These are phyloP conservation scores for Mastacembelus armatus DNA, from an alignment of 2,797 vertebrate genomes.

Conservation along the genomic window DNA sequence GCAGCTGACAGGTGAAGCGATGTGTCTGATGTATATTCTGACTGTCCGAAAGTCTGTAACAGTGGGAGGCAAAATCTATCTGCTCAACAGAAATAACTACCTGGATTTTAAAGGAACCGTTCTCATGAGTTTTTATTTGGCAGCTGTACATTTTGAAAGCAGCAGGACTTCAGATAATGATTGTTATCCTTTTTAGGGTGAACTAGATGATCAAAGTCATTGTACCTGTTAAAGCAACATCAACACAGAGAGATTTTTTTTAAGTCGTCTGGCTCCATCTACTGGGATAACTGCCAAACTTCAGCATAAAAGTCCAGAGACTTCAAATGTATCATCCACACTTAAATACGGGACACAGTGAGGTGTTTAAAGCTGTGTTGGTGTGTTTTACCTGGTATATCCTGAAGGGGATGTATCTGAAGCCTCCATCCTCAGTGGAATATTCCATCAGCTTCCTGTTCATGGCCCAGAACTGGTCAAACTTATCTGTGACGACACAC, in stretches of 20 bases:
- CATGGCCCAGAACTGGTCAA: slow-evolving; percentile 99
- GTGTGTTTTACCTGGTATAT: slow-evolving; percentile 92
- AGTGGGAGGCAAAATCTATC: neutral
- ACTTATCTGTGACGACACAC: slow-evolving; percentile 89
- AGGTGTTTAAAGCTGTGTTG: neutral
- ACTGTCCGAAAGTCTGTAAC: neutral
- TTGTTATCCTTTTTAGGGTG: neutral
- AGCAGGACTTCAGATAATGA: neutral
- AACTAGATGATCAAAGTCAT: neutral
- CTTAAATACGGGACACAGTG: too few relatives aligned
- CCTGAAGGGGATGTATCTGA: slow-evolving; percentile 98
- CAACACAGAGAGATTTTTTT: too few relatives aligned
- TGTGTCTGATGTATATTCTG: neutral
- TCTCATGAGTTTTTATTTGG: neutral
- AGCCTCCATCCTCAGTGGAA: slow-evolving; percentile 93
- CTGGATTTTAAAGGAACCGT: neutral
- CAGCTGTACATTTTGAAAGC: neutral
- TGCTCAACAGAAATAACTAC: neutral
- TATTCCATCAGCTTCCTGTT: slow-evolving; percentile 99
- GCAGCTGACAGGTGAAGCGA: neutral
- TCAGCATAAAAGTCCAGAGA: neutral
- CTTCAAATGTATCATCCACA: neutral
- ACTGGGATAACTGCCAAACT: slow-evolving; percentile 26
- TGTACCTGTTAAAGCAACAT: too few relatives aligned
- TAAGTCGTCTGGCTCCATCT: slow-evolving; percentile 67